A percentile compares a stretch with the other conserved stretches of the same genome.
Conservation (phyloP, 2,797 vertebrate species). For the Podarcis siculus region DNA sequence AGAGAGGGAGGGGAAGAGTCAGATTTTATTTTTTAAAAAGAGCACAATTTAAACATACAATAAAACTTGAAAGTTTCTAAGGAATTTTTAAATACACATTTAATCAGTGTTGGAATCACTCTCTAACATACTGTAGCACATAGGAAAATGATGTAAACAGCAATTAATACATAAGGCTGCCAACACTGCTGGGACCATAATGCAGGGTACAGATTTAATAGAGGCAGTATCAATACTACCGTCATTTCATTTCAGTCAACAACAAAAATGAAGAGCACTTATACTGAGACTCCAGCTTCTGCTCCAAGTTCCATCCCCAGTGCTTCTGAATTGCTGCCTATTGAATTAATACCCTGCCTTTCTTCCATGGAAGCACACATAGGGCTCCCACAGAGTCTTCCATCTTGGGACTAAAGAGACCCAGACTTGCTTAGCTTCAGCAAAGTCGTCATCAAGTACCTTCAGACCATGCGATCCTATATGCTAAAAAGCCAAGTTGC, state of each 20-base stretch:
- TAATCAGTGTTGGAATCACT: constrained; percentile 11
- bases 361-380: background rate
- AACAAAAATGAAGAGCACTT: constrained; percentile 12
- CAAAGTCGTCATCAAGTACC: background rate
- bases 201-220: background rate
- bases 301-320: background rate
- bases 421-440: background rate
- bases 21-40: background rate
- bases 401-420: background rate
- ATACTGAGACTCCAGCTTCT: background rate
- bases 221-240: background rate
- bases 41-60: constrained; percentile 12
- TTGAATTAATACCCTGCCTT: background rate
- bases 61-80: background rate
- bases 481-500: too few species aligned
- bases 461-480: background rate
- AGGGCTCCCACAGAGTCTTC: background rate
- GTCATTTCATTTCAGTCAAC: constrained; percentile 4
- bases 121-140: background rate
- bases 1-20: constrained; percentile 7
- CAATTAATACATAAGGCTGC: background rate
- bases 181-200: background rate
- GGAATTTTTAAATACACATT: constrained; percentile 11
- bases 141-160: background rate
- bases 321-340: background rate